phyloP scores from a whole-genome alignment of 1,140 invertebrate genomes.

The Heliconius nattereri region DNA sequence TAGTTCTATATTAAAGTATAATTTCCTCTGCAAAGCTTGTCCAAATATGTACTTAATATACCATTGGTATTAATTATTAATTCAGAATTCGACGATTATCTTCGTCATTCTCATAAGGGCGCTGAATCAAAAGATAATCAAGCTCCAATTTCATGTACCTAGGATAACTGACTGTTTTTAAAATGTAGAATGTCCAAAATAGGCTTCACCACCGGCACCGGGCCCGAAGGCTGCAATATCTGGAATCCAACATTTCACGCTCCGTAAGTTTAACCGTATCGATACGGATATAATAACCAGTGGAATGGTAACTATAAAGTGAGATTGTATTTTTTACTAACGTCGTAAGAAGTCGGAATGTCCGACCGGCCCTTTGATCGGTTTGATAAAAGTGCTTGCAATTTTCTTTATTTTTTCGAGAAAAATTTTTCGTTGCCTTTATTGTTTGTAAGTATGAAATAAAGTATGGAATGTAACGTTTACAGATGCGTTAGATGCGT shows the following conservation, averaged over 20 bases:
- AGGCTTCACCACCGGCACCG: constrained; percentile 15
- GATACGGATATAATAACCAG: constrained; percentile 80
- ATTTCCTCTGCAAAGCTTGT: too few relatives aligned
- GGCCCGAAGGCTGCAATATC: constrained; percentile 63
- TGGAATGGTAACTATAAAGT: constrained; percentile 81
- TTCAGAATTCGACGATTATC: too few relatives aligned
- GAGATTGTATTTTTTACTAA: constrained; percentile 81
- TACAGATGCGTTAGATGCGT: constrained; percentile 32
- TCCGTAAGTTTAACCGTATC: constrained; percentile 75
- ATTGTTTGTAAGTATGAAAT: constrained; percentile 52
- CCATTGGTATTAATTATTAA: too few relatives aligned
- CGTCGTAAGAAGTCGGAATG: constrained; percentile 79
- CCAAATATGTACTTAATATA: too few relatives aligned
- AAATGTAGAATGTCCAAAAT: constrained; percentile 57
- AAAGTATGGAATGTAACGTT: constrained; percentile 55
- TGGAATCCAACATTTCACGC: constrained; percentile 72
- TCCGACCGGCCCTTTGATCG: constrained; percentile 78
- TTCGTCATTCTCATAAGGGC: too few relatives aligned
- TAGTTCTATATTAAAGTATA: too few relatives aligned
- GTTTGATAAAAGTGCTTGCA: constrained; percentile 76
- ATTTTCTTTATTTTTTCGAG: constrained; percentile 67
- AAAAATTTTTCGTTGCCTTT: constrained; percentile 62
- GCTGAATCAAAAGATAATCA: not conserved
- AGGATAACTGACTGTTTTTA: constrained; percentile 33
- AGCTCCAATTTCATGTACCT: not conserved